phyloP scores from a whole-genome alignment of 2,113 vertebrate species.

The Chroicocephalus ridibundus region DNA sequence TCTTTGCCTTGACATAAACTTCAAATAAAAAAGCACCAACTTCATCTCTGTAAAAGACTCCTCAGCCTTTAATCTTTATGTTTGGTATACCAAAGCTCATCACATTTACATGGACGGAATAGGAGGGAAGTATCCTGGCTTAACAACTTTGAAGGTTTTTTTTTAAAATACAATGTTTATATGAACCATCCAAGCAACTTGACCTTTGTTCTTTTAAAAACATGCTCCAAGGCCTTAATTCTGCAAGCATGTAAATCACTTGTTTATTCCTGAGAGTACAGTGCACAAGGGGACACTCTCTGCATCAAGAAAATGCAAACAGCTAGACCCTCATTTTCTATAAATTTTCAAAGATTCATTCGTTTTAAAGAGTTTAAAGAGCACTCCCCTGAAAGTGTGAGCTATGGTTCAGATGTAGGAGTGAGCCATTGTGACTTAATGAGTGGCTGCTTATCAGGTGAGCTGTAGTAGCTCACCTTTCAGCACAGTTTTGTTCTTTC shows the following conservation, averaged over 20 bases:
- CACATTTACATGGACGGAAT: not conserved
- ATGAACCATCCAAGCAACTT: not conserved
- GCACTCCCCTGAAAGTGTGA: not conserved
- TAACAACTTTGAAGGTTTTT: not conserved
- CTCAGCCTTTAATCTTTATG: not conserved
- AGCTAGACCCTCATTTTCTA: not conserved
- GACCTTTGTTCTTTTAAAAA: not conserved
- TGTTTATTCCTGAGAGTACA: not conserved
- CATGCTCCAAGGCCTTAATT: not conserved
- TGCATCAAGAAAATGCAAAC: not conserved
- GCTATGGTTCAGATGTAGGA: not conserved
- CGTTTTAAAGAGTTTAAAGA: not conserved
- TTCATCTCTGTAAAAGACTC: not conserved
- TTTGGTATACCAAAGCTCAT: not conserved
- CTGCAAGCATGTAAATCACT: not conserved
- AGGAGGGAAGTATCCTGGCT: not conserved
- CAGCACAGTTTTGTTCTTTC: not conserved
- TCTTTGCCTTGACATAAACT: not conserved
- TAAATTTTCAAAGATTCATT: not conserved
- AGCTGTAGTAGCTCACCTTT: not conserved
- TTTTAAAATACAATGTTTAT: not conserved
- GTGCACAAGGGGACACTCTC: not conserved
- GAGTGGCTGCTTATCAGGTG: not conserved
- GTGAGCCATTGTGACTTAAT: not conserved
- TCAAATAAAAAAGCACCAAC: not conserved